Conservation (phyloP, 2,113 vertebrate genomes). For the Struthidea cinerea region DNA sequence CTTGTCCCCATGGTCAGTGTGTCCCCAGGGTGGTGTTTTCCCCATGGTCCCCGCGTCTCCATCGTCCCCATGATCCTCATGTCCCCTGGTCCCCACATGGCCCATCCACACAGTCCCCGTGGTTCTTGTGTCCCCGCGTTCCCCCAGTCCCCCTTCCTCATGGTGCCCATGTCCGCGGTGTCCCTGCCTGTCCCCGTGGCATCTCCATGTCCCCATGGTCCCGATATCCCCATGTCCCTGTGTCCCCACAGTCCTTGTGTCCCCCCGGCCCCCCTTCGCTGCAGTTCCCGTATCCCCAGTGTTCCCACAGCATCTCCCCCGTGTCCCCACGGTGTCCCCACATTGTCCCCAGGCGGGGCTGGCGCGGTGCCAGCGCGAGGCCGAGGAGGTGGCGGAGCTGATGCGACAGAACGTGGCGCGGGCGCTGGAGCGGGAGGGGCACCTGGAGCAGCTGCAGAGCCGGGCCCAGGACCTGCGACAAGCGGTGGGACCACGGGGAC, state of each 20-base stretch:
- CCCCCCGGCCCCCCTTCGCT: not conserved
- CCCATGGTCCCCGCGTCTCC: not conserved
- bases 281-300: not conserved
- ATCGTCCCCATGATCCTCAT: not conserved
- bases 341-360: not conserved
- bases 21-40: not conserved
- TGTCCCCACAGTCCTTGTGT: not conserved
- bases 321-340: not conserved
- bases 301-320: not conserved
- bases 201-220: too few relatives aligned
- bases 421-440: not conserved
- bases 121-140: not conserved
- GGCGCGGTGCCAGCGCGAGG: not conserved
- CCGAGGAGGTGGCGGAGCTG: not conserved
- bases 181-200: not conserved
- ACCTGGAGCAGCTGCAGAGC: not conserved
- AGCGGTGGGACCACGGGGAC: not conserved
- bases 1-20: not conserved
- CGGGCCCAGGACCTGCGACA: not conserved
- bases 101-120: not conserved
- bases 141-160: not conserved
- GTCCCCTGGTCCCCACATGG: not conserved
- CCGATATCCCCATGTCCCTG: not conserved
- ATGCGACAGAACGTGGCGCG: not conserved
- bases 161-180: not conserved